phyloP scores from a whole-genome alignment of 2,113 vertebrate genomes.

The Amphilophus citrinellus region DNA sequence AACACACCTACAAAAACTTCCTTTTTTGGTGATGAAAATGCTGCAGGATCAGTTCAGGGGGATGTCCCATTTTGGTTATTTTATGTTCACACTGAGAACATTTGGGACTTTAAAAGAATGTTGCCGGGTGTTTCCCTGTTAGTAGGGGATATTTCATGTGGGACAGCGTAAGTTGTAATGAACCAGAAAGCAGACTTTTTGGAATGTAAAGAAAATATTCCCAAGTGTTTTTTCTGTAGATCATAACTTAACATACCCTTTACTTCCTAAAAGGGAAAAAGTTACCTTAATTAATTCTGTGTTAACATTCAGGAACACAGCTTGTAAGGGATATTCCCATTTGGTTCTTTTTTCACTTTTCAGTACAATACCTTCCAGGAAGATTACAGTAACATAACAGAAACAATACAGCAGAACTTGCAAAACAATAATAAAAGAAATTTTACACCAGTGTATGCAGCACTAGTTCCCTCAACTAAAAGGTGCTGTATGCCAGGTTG shows the following conservation, averaged over 20 bases:
- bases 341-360: background rate
- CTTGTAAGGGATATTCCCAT: background rate
- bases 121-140: background rate
- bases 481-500: background rate
- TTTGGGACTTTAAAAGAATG: background rate
- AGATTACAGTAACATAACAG: background rate
- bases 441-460: background rate
- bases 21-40: background rate
- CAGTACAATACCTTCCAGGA: background rate
- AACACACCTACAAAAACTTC: background rate
- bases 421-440: slow-evolving; percentile 1
- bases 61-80: background rate
- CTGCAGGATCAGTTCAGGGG: background rate
- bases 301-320: background rate
- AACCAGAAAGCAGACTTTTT: background rate
- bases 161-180: background rate
- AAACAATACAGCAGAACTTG: background rate
- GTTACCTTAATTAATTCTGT: slow-evolving; percentile 6
- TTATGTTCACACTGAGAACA: background rate
- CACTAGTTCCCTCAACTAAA: slow-evolving; percentile 1
- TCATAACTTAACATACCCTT: background rate
- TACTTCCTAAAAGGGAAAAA: background rate
- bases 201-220: background rate
- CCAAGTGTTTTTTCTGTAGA: background rate
- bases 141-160: background rate